Base-by-base conservation (phyloP, 2,888 invertebrate species). In the Drosophila fulvimacula region DNA sequence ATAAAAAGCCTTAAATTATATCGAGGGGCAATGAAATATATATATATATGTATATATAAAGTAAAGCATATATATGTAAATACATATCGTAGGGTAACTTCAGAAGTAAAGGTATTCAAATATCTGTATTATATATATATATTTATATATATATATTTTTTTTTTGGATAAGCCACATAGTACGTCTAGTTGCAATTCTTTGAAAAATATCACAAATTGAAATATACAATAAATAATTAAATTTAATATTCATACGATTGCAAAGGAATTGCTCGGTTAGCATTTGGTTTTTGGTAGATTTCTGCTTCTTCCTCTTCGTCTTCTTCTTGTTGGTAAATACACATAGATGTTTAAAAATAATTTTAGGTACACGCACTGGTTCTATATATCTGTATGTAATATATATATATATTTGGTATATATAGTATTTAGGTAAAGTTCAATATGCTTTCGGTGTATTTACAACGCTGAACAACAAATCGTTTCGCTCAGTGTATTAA, bases 151-250 rank as follows among this genome's bases (percentile, higher is more conserved):
- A 24, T 60, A 42, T 75, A 55, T 63, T 27, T 48, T 64, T 74
- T 56, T 77, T 63, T 73, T 77, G 83, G 69, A 69, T 86, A 88
- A 85, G 85, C 88, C 88, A 85, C 88, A 83, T 83, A 88, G 87
- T 87, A 87, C 52, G 71, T 71, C 85, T 87, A 83, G 88, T 82
- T 81, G 82, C 77, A 87, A 87, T 84, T 86, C 82, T 84, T 86
- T 82, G 68, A 89, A 86, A 85, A 88, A 86, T 86, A 86, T 86
- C 86, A 86, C 86, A 86, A 86, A 86, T 86, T 68, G 73, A 88
- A 88, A 83, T 87, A 82, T 78, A 80, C 81, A 85, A 85, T 85
- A 83, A 87, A 83, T 81, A 88, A 85, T 73, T 82, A 82, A 82
- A 52, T 52, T 55, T 68, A 64, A 81, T 80, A 77, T 56, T 76